phyloP scores from a whole-genome alignment of 2,797 vertebrate genomes.

The Gorsachius magnificus region DNA sequence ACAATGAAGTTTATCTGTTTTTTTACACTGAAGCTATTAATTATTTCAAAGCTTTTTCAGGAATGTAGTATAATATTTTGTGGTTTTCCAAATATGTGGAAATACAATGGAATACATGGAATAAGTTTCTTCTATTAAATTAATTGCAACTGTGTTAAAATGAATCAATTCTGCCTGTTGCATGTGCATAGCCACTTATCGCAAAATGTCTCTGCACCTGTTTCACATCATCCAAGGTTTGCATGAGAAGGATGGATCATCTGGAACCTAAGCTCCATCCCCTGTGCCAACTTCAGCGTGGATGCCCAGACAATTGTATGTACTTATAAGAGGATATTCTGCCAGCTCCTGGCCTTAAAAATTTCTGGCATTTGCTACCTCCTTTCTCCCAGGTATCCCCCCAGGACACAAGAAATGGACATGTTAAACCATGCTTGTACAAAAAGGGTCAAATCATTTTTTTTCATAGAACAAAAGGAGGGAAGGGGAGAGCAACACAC shows the following conservation, averaged over 20 bases:
- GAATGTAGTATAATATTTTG: background rate
- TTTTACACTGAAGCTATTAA: background rate
- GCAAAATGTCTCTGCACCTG: background rate
- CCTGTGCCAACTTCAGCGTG: background rate
- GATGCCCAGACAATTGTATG: background rate
- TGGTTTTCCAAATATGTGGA: background rate
- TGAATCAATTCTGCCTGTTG: background rate
- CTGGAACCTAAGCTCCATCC: background rate
- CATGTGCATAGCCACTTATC: background rate
- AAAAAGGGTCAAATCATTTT: background rate
- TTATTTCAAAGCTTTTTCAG: background rate
- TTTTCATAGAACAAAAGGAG: background rate
- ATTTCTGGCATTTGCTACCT: background rate
- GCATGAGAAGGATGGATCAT: background rate
- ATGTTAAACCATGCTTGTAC: background rate
- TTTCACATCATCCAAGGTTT: background rate
- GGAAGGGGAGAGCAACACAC: rapidly evolving
- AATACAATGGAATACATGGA: background rate
- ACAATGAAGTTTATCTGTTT: background rate
- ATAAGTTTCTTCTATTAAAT: background rate
- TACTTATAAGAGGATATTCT: background rate
- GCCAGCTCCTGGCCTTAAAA: background rate
- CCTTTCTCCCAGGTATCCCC: background rate
- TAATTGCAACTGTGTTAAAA: background rate
- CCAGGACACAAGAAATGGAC: background rate